Percentiles rank a stretch among this genome's conserved stretches.
These are phyloP conservation scores for Cantharis flavilabris DNA, from an alignment of 2,888 invertebrate species.

Conservation along the genomic window DNA sequence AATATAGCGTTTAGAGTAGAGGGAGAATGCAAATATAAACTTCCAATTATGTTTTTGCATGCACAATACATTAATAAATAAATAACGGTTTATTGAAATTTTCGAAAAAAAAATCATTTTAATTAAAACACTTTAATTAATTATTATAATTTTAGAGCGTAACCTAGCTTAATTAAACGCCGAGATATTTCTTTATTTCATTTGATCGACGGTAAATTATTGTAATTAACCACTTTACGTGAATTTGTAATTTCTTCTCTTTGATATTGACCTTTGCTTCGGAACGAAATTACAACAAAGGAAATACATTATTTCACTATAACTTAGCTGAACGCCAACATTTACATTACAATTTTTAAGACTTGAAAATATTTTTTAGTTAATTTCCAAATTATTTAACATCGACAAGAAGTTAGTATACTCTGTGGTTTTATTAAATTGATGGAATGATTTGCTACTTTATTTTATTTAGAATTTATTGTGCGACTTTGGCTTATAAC, in stretches of 20 bases:
- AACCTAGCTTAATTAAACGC: neutral
- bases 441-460: neutral
- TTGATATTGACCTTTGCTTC: neutral
- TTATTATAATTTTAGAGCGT: neutral
- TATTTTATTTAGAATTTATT: neutral
- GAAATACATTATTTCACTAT: too few relatives aligned
- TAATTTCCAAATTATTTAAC: neutral
- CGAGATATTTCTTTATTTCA: neutral
- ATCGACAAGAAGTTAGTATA: neutral
- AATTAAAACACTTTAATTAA: neutral
- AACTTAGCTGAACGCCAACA: too few relatives aligned
- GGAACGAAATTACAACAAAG: neutral
- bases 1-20: constrained; percentile 28
- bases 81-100: neutral
- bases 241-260: neutral
- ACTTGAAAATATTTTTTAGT: too few relatives aligned
- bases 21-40: constrained; percentile 17
- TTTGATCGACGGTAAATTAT: neutral
- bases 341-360: too few relatives aligned
- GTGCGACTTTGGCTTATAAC: constrained; percentile 14
- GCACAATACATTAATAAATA: constrained; percentile 15
- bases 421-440: neutral
- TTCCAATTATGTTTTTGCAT: constrained; percentile 5
- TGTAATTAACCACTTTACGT: neutral
- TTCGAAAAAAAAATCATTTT: neutral